Evolutionary conservation across 2,113 vertebrate species (phyloP), one percentile per base, ranked within the genome.

Genomic region (Pandion haliaetus): DNA sequence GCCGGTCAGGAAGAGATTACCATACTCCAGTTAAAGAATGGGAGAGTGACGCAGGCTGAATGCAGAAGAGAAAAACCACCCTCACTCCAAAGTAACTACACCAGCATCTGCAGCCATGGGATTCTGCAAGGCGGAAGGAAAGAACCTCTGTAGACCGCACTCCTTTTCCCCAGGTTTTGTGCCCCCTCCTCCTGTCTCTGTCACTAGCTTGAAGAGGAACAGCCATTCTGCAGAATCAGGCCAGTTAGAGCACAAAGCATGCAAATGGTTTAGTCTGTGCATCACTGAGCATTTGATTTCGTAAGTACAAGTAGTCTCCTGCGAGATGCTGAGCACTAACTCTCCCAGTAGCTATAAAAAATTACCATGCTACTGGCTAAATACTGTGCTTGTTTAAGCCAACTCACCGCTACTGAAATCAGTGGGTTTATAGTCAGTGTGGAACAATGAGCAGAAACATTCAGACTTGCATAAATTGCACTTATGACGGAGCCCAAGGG

Each of bases 11-110:
- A 93, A 59, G 28, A 4, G 90, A 97, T 95, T 92, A 50, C 82
- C 65, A 12, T 38, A 1, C 69, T 84, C 38, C 78, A 52, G 61
- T 11, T 47, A 19, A 42, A 78, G 40, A 89, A 40, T 2, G 17
- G 24, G 25, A 40, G 24, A 77, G 93, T 96, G 96, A 97, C 66
- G 94, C 97, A 96, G 93, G 69, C 94, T 92, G 94, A 67, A 92
- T 44, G 95, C 95, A 89, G 90, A 90, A 74, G 49, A 93, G 82
- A 84, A 45, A 74, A 89, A 3, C 42, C 71, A 32, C 28, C 71
- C 76, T 67, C 59, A 3, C 85, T 88, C 73, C 17, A 31, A 31
- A 86, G 74, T 20, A 70, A 93, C 66, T 84, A 65, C n/a, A 65
- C n/a, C 86, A 49, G 88, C 38, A 6, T 42, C 65, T 2, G 73